Evolutionary conservation across 1,140 invertebrate species (phyloP), one percentile per base, ranked within the genome.

Genomic region (Zaprionus taronus): DNA sequence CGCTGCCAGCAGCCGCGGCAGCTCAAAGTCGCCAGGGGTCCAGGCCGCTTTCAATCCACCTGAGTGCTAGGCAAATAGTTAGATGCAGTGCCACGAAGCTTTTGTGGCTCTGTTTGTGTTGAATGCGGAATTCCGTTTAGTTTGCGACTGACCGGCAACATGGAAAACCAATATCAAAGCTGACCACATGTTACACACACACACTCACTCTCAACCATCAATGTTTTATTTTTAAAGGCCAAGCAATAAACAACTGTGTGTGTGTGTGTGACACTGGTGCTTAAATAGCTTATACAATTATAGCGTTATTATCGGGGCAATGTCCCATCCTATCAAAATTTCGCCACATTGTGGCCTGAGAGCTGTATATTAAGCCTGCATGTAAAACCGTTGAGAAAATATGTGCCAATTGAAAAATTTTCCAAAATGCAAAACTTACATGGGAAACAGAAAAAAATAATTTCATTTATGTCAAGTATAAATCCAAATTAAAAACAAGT

Each of bases 271-370:
- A 63, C 76, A 70, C 72, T 80, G 67, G 69, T 64, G 72, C 65
- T 79, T 85, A 81, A 85, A 81, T 79, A 56, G 82, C 79, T 85
- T 85, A 60, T 64, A 81, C 72, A 86, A 86, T 80, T 86, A 82
- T 79, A 73, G 26, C 71, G 53, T 61, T 68, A 82, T 85, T 80
- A 85, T 85, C 65, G 57, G 7, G 34, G 31, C 34, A 70, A 47
- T 70, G 53, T 70, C 9, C 36, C 56, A 36, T 38, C 49, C 51
- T 20, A 63, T 61, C 51, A 69, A 77, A 77, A 62, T 60, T 67
- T 12, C 36, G 65, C 57, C 57, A 57, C 62, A 74, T 63, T 53
- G 57, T 67, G 64, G 72, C 67, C 34, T 58, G 36, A 31, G n/a
- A 38, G 22, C 44, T 49, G 2, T 20, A 22, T 47, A 17, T 49